Evolutionary conservation across 2,888 invertebrate genomes (phyloP).

Genomic region (Drosophila cracens): DNA sequence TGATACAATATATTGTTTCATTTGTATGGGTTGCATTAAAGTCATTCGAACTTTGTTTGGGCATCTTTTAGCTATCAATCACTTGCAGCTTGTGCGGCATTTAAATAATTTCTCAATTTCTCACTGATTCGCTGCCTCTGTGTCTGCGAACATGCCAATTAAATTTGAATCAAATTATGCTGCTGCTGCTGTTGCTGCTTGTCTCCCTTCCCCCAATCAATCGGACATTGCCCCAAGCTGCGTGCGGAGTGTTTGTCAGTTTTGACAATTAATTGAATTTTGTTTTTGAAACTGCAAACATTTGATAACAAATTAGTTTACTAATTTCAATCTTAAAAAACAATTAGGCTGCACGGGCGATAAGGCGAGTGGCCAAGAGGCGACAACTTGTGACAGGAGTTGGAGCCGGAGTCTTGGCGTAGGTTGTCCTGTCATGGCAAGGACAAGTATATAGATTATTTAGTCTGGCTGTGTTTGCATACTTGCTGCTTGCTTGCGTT

Average conservation of each 20-base stretch:
- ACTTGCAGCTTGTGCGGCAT: conserved; percentile 43
- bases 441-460: conserved; percentile 59
- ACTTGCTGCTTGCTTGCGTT: conserved; percentile 36
- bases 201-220: neutral
- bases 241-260: conserved; percentile 63
- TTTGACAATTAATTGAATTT: conserved; percentile 80
- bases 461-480: conserved; percentile 49
- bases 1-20: conserved; percentile 10
- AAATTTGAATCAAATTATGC: conserved; percentile 76
- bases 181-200: conserved; percentile 31
- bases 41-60: conserved; percentile 1
- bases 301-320: conserved; percentile 82
- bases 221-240: conserved; percentile 26
- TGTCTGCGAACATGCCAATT: conserved; percentile 62
- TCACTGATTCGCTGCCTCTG: conserved; percentile 44
- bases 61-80: conserved; percentile 31
- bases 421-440: conserved; percentile 25
- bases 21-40: neutral
- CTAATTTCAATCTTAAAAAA: conserved; percentile 82
- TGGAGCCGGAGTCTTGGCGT: neutral
- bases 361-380: conserved; percentile 40
- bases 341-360: conserved; percentile 71
- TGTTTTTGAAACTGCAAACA: conserved; percentile 79
- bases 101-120: conserved; percentile 72
- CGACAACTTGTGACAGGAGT: conserved; percentile 65